phyloP scores from a whole-genome alignment of 2,113 vertebrate species.

The Aplodontia rufa region DNA sequence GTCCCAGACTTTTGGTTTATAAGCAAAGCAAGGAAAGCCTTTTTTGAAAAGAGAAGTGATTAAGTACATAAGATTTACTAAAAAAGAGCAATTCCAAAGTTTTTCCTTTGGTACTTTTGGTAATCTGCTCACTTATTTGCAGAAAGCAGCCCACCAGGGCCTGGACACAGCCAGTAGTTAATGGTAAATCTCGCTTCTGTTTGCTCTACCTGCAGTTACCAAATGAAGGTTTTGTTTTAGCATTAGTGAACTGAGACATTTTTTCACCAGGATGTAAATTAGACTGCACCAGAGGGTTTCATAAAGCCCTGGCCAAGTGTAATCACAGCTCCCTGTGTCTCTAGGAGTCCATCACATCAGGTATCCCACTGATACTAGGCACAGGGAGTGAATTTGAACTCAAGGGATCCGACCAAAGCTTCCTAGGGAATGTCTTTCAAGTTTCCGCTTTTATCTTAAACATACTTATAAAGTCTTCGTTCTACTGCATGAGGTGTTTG shows the following conservation, averaged over 20 bases:
- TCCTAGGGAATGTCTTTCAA: background rate
- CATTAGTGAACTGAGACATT: background rate
- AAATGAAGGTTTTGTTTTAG: background rate
- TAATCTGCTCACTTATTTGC: background rate
- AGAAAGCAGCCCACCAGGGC: background rate
- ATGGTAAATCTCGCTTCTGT: background rate
- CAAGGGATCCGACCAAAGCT: background rate
- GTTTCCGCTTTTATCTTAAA: background rate
- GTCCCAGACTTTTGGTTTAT: background rate
- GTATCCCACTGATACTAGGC: background rate
- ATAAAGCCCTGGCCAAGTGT: background rate
- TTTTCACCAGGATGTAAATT: background rate
- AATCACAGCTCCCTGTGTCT: background rate
- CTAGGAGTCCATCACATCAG: background rate
- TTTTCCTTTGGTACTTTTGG: background rate
- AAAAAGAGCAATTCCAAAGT: background rate
- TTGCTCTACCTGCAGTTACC: background rate
- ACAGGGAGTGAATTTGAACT: background rate
- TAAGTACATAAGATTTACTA: background rate
- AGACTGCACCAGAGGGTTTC: background rate
- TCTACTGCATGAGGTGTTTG: background rate
- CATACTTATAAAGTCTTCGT: background rate
- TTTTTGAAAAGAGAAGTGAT: background rate
- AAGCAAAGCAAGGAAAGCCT: background rate
- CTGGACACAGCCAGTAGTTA: background rate